Evolutionary conservation across 2,113 vertebrate genomes (phyloP), one percentile per base, ranked within the genome.

Genomic region (Colinus virginianus): DNA sequence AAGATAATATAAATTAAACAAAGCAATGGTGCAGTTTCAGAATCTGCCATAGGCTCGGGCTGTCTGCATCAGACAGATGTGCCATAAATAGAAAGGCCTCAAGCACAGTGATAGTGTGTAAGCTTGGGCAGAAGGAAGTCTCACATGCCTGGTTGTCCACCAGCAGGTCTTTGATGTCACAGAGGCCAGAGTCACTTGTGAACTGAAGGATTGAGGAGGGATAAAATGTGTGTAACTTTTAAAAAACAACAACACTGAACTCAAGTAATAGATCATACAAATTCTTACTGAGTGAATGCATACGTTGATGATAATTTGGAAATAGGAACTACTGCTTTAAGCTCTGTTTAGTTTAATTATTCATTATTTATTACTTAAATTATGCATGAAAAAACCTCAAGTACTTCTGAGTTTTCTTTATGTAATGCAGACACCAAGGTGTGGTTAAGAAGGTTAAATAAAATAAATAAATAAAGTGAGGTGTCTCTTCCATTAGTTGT

Each of bases 301-400:
- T 11, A 49, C 7, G 8, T 13, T 25, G 32, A 46, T 56, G 70
- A 17, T 5, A 72, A 66, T n/a, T 83, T 94, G 45, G 28, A 88
- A 90, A 91, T 6, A 77, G 30, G 13, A 93, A 55, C 71, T 46
- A 77, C 9, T 78, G 40, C 55, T 63, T 82, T 87, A 92, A 82
- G 12, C 66, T 79, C 64, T 77, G 56, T 70, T 93, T 89, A 79
- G 17, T 40, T 94, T 90, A 94, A 92, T 92, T 80, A 96, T 95
- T 90, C 56, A 95, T 94, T 56, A 89, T 91, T 85, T 91, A 78
- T 55, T 40, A 17, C 40, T 63, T 94, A 22, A 93, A 94, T 95
- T 92, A 96, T 91, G 84, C 40, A 94, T 96, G 84, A 78, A 91
- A 90, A 90, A 92, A 7, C 30, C 30, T 83, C 43, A 69, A 93